Conservation (phyloP, 2,888 invertebrate species). For the Deilephila elpenor region DNA sequence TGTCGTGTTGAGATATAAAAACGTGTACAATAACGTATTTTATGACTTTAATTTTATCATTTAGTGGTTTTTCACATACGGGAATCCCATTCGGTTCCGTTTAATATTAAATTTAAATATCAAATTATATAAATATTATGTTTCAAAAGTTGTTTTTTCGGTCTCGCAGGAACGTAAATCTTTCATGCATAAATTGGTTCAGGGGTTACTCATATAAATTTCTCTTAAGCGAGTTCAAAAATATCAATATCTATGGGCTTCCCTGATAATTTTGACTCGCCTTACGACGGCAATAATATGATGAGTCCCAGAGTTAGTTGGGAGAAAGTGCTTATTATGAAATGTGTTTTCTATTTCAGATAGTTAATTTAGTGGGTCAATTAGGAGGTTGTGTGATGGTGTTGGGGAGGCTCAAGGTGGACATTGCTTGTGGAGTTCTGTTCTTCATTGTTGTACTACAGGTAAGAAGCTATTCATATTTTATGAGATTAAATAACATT, state of each 20-base stretch:
- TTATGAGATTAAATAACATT: too few species aligned
- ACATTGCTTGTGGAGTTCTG: conserved; percentile 95
- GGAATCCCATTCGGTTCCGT: neutral
- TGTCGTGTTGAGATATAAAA: neutral
- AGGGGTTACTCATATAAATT: too few species aligned
- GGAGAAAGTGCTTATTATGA: neutral
- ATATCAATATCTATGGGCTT: too few species aligned
- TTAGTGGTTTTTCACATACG: neutral
- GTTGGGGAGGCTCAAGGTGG: conserved; percentile 94
- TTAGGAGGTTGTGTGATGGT: conserved; percentile 98
- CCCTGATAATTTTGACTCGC: neutral
- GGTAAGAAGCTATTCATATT: conserved; percentile 75
- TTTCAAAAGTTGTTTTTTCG: too few species aligned
- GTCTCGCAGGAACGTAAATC: too few species aligned
- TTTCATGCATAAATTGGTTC: too few species aligned
- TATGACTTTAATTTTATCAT: neutral
- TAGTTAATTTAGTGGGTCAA: conserved; percentile 97
- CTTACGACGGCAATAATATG: too few species aligned
- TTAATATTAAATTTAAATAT: too few species aligned
- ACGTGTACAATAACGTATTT: neutral
- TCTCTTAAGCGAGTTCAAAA: too few species aligned
- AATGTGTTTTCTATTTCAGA: conserved; percentile 57
- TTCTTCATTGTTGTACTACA: conserved; percentile 98
- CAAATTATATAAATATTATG: neutral
- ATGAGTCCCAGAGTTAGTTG: too few species aligned